Percentiles rank a stretch among this genome's conserved stretches.
Evolutionary conservation across 2,113 vertebrate species (phyloP).

Genomic region (Ammodytes dubius): DNA sequence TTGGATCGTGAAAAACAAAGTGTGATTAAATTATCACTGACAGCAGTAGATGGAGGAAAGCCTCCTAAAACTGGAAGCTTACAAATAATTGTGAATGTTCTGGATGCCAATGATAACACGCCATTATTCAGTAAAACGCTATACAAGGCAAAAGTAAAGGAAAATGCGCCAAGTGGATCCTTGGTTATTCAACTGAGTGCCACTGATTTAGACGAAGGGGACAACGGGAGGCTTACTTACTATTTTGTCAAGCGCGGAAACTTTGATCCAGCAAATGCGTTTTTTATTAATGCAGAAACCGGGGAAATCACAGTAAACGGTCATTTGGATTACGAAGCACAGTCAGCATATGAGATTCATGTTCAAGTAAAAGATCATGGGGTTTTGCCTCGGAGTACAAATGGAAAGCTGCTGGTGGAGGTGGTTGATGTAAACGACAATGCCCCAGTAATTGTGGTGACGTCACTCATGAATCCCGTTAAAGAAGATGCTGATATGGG

Average conservation of each 20-base stretch:
- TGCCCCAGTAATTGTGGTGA: conserved; percentile 86
- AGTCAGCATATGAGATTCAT: conserved; percentile 72
- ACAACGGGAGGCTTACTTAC: conserved; percentile 68
- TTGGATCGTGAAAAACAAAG: conserved; percentile 77
- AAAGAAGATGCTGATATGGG: conserved; percentile 86
- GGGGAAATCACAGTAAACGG: conserved; percentile 85
- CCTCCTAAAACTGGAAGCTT: conserved; percentile 66
- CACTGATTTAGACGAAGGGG: conserved; percentile 82
- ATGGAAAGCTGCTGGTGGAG: conserved; percentile 88
- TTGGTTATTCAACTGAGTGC: conserved; percentile 71
- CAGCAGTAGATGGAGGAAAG: conserved; percentile 79
- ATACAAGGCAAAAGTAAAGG: conserved; percentile 75
- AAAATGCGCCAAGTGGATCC: conserved; percentile 61
- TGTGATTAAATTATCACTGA: conserved; percentile 61
- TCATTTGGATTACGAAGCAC: conserved; percentile 81
- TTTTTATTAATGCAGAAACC: conserved; percentile 80
- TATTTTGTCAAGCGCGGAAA: conserved; percentile 85
- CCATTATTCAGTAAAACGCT: conserved; percentile 73
- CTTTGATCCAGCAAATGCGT: conserved; percentile 78
- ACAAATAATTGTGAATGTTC: conserved; percentile 61
- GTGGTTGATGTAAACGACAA: conserved; percentile 91
- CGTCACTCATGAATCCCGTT: conserved; percentile 85
- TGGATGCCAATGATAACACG: conserved; percentile 76
- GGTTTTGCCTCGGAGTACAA: conserved; percentile 50
- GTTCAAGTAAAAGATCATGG: conserved; percentile 73